Evolutionary conservation across 2,888 invertebrate species (phyloP).

Genomic region (Coenonympha arcania): DNA sequence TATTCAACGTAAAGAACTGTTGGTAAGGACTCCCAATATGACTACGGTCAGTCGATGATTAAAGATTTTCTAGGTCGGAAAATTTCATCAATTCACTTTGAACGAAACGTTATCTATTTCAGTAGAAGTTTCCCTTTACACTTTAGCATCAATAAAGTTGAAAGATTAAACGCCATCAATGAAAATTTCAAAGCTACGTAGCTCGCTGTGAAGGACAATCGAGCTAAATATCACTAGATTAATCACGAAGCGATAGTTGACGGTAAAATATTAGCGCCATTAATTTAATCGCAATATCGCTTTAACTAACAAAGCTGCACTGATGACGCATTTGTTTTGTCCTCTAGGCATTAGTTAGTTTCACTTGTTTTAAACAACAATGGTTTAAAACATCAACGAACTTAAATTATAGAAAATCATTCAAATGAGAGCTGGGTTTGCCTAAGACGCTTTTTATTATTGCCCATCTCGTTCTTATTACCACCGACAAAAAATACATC

Average conservation of each 20-base stretch:
- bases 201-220: constrained; percentile 8
- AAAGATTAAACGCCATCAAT: constrained; percentile 4
- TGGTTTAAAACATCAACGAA: too few relatives aligned
- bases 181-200: constrained; percentile 4
- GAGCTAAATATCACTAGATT: constrained; percentile 37
- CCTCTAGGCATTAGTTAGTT: constrained; percentile 43
- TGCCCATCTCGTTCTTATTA: too few relatives aligned
- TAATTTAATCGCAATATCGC: constrained; percentile 66
- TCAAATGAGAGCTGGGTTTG: too few relatives aligned
- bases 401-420: too few relatives aligned
- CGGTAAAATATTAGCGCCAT: constrained; percentile 63
- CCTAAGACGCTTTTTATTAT: too few relatives aligned
- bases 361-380: background rate
- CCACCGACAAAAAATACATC: too few relatives aligned
- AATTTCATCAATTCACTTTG: too few relatives aligned
- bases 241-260: constrained; percentile 54
- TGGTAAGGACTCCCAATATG: too few relatives aligned
- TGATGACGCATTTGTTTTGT: constrained; percentile 60
- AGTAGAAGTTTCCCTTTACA: background rate
- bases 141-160: background rate
- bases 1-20: too few relatives aligned
- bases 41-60: too few relatives aligned
- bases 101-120: background rate
- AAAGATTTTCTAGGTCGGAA: too few relatives aligned
- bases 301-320: constrained; percentile 56